Base-by-base conservation (phyloP, 2,113 vertebrate species). In the Heliornis fulica region DNA sequence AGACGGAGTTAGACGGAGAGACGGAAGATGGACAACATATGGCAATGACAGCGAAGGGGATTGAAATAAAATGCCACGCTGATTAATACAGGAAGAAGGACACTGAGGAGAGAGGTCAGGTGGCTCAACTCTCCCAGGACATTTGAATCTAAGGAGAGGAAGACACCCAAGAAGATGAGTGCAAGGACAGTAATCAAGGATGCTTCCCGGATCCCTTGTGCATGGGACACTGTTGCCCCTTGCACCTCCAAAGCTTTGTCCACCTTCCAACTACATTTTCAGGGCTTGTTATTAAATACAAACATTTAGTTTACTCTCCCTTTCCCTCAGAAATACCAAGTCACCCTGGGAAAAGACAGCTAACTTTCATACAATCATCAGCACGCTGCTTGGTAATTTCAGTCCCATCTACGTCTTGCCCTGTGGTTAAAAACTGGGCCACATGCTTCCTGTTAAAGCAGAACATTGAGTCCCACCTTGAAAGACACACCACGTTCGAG, bases 161-260 rank as follows among this genome's bases (percentile, higher is more conserved):
- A 74, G 45, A 36, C 1, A 5, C 38, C 31, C 3, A 45, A n/a
- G 56, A 26, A 23, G 19, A 74, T 34, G 15, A 3, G 6, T 60
- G 29, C 34, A 40, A 76, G 57, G 56, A 75, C 26, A 31, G 6
- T 60, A 53, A 59, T 20, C 56, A 66, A 10, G 2, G 51, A 29
- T 43, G 32, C 21, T 66, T 36, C 68, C 23, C 23, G 40, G 48
- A 77, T 50, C 50, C 14, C 1, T 13, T 40, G 48, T 56, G 3
- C 0, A 0, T 57, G 53, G 41, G 46, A 28, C 6, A 9, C 22
- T 50, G 28, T 53, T 0, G 0, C 10, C 22, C 50, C 36, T 11
- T 48, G 13, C 13, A 71, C 21, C 76, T 92, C 83, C 13, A n/a
- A 65, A 59, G 63, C 26, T 80, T 88, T 80, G 40, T 38, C 74